Evolutionary conservation across 2,888 invertebrate species (phyloP).

Genomic region (Eupithecia abbreviata): DNA sequence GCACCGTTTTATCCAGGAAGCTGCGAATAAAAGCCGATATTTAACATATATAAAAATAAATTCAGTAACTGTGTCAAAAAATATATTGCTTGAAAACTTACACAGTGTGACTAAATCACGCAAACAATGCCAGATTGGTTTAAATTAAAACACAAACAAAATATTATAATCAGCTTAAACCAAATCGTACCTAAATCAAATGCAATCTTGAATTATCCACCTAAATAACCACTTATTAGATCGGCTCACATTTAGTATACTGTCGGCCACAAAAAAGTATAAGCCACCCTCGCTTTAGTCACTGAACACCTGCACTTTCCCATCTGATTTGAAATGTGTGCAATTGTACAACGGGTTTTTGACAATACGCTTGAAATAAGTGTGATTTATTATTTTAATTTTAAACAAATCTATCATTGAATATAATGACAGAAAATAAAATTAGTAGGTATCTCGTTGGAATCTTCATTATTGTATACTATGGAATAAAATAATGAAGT

Average conservation of each 20-base stretch:
- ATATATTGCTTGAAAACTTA: not conserved
- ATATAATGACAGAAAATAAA: too few species aligned
- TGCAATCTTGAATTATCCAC: conserved; percentile 61
- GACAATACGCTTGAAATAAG: conserved; percentile 15
- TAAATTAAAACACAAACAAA: conserved; percentile 25
- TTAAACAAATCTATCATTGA: not conserved
- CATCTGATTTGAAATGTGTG: conserved; percentile 72
- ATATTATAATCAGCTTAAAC: conserved; percentile 51
- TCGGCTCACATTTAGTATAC: conserved; percentile 73
- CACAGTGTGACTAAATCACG: not conserved
- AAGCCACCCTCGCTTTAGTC: conserved; percentile 66
- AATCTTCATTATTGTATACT: too few species aligned
- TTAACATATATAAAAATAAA: not conserved
- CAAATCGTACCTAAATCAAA: conserved; percentile 53
- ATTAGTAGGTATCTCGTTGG: too few species aligned
- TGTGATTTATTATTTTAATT: not conserved
- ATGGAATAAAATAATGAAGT: too few species aligned
- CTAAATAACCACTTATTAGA: conserved; percentile 78
- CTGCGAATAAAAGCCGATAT: not conserved
- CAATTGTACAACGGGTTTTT: conserved; percentile 34
- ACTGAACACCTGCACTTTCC: conserved; percentile 77
- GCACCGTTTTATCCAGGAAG: not conserved
- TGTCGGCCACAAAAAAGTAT: conserved; percentile 67
- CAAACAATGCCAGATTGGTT: conserved; percentile 5
- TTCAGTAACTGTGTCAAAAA: not conserved